Base-by-base conservation (phyloP, 2,888 invertebrate species). In the Parthenolecanium corni region DNA sequence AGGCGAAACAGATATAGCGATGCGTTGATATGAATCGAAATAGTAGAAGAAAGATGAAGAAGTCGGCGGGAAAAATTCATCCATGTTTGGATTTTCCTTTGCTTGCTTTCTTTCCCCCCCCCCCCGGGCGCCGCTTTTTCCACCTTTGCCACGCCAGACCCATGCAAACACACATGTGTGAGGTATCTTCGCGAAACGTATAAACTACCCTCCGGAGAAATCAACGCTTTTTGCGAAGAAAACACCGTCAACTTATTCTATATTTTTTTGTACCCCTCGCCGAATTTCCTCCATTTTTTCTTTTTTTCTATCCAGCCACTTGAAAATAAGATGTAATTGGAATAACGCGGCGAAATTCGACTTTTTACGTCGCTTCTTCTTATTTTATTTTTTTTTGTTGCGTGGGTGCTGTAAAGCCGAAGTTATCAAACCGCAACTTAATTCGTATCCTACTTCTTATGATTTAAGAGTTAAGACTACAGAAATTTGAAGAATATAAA, bases 121-220 rank as follows among this genome's bases (percentile, higher is more conserved):
- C 40, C 14, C 40, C 40, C 14, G 12, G 12, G n/a, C 40, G 40
- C 40, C 40, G n/a, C n/a, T n/a, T n/a, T 31, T 31, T 31, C 31
- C 31, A 31, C 31, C 31, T 31, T 31, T 9, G 9, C n/a, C 46
- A 9, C n/a, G 11, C 9, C 16, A 44, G 20, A 40, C 40, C 14
- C n/a, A 20, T 44, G 46, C 49, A 49, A 5, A 23, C 20, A 49
- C 49, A n/a, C 31, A 31, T 31, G 31, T 31, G 49, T 49, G 49
- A 49, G 23, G 20, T 49, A 49, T 23, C n/a, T n/a, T n/a, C n/a
- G 49, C 49, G 49, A 23, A 49, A 49, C 61, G 61, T 36, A 38
- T 61, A 51, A 61, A 61, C 49, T 61, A 47, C 61, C 31, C 61
- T 49, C 61, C 49, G 51, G 61, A 61, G 61, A 61, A 61, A 61